Evolutionary conservation across 2,113 vertebrate genomes (phyloP), one percentile per base, ranked within the genome.

Genomic region (Oplegnathus fasciatus): DNA sequence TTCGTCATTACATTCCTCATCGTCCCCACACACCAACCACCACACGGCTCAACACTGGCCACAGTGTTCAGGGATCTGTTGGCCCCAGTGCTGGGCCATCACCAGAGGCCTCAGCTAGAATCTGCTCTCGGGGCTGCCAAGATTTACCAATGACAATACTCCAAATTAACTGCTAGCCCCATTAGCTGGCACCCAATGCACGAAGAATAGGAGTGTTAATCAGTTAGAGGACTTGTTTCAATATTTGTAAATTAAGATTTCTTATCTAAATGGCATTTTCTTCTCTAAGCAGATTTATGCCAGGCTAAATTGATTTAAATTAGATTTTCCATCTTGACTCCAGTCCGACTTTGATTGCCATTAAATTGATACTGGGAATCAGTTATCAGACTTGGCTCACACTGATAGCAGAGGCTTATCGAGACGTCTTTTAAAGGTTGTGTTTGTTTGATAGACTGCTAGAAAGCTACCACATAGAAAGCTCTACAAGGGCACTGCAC

Each of bases 1-100:
- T 82, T 58, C 61, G 52, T 86, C 84, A 89, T 74, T 55, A 60
- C 82, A 91, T 91, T 93, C 91, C 84, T 77, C 88, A 48, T 34
- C 42, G 24, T 62, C 85, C 60, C 28, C 57, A 44, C 83, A 61
- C 69, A 14, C 72, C 67, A 9, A 77, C 66, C 58, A 40, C 70
- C 78, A 68, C 84, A 22, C 22, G 30, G 64, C 55, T 54, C 13
- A 69, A 93, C 92, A 93, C 68, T 76, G 86, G 50, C 26, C 40
- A 3, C 83, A 61, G 77, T 92, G 91, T 93, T 88, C 62, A 76
- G 73, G 46, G 64, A 44, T 55, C 37, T 70, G 34, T 0, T 62
- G 65, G 66, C 58, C 82, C 60, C 26, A 3, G 34, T 9, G 40
- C 57, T 28, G 2, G 55, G 65, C n/a, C 34, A 22, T 57, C n/a